Percentiles rank a stretch among this genome's conserved stretches.
These are phyloP conservation scores for Anolis carolinensis DNA, from an alignment of 2,113 vertebrate genomes.

Conservation along the genomic window DNA sequence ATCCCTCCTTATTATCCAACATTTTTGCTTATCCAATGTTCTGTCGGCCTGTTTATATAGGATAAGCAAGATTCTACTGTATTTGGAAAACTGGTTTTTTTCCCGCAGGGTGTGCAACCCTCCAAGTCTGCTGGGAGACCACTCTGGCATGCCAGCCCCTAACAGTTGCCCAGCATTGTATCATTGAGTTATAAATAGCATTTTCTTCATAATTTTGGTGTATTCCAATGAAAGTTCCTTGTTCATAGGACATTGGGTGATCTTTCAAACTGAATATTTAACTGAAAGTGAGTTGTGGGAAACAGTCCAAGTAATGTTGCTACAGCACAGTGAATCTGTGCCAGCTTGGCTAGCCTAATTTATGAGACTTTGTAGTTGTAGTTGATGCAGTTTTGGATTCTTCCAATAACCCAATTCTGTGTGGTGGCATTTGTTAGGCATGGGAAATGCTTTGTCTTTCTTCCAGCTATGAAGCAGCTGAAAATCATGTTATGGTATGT, in stretches of 20 bases:
- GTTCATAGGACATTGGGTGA: neutral
- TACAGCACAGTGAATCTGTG: neutral
- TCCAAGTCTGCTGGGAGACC: too few species aligned
- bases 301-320: neutral
- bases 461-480: neutral
- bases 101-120: too few species aligned
- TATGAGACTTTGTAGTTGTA: neutral
- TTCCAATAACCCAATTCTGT: neutral
- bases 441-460: neutral
- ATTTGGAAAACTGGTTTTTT: too few species aligned
- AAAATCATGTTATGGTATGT: neutral
- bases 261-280: neutral
- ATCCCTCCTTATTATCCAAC: too few species aligned
- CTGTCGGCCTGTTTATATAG: too few species aligned
- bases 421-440: neutral
- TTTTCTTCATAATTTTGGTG: neutral
- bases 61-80: too few species aligned
- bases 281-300: neutral
- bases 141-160: too few species aligned
- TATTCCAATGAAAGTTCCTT: neutral
- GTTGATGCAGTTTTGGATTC: neutral
- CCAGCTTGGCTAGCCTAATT: neutral
- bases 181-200: too few species aligned
- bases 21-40: too few species aligned
- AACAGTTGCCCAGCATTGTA: too few species aligned